Base-by-base conservation (phyloP, 1,140 invertebrate species). In the Dendrolimus kikuchii region DNA sequence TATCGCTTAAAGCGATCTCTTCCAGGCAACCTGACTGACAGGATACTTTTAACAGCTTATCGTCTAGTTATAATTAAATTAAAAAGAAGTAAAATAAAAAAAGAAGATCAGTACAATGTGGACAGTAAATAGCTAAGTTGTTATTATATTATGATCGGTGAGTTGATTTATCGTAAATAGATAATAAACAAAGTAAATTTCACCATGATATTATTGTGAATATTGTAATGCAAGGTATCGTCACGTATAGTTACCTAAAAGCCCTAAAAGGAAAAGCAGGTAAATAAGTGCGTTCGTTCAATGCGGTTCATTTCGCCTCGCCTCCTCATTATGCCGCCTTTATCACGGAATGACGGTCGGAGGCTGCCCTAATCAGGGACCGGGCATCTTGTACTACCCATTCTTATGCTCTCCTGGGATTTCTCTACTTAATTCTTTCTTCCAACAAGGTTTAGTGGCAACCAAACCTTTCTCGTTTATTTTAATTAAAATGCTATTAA, bases 401-500 rank as follows among this genome's bases (percentile, higher is more conserved):
- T 10, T 42, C 45, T 40, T 50, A 7, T 42, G 10, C 50, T 41
- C 47, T 36, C 47, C 7, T 6, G 43, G 40, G 55, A 64, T 46
- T 59, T 58, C 9, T 55, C 53, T 53, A 51, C 52, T 59, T 55
- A 54, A 64, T 60, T 64, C 55, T 57, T 65, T 61, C 39, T 45
- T 40, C 58, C 56, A 58, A 65, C 51, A 36, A 65, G 62, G 62
- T 52, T 65, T 65, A 47, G 37, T 7, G 38, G 40, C 6, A 38
- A 51, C 46, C 50, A 40, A 51, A 41, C 47, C 53, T 47, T 57
- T 55, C 51, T 47, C 40, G 10, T 52, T 38, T 53, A 56, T 47
- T 59, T 60, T 56, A 60, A 61, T 64, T 52, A 64, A 58, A 64
- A 6, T 38, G 43, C 9, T 45, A 23, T 23, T 23, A 23, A 23